Conservation (phyloP, 1,140 invertebrate genomes). For the Triops cancriformis region DNA sequence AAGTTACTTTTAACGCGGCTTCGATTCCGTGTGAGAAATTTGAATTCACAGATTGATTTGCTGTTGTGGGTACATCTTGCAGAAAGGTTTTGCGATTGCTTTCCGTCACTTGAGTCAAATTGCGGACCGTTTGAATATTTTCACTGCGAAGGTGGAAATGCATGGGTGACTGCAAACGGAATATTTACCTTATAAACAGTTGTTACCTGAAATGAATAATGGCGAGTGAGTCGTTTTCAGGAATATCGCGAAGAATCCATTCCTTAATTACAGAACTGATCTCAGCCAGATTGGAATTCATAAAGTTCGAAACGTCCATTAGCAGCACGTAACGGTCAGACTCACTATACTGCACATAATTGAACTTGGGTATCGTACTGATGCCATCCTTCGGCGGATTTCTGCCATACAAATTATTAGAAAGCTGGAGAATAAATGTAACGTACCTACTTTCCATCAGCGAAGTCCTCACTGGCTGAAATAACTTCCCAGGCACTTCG, state of each 20-base stretch:
- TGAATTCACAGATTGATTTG: background rate
- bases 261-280: background rate
- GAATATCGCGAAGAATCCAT: background rate
- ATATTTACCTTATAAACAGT: background rate
- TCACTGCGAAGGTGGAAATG: background rate
- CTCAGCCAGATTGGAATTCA: background rate
- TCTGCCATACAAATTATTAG: background rate
- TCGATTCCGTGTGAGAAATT: background rate
- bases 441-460: conserved; percentile 3
- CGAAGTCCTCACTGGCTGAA: conserved; percentile 38
- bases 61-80: background rate
- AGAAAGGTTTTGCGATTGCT: background rate
- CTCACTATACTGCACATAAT: background rate
- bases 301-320: background rate
- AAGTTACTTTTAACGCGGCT: background rate
- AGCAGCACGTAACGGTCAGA: background rate
- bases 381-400: background rate
- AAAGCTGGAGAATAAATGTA: background rate
- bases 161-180: too few relatives aligned
- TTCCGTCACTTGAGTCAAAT: background rate
- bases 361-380: background rate
- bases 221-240: background rate
- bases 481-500: conserved; percentile 41
- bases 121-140: background rate
- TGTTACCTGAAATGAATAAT: background rate